Evolutionary conservation across 2,113 vertebrate genomes (phyloP).

Genomic region (Bubalus kerabau): DNA sequence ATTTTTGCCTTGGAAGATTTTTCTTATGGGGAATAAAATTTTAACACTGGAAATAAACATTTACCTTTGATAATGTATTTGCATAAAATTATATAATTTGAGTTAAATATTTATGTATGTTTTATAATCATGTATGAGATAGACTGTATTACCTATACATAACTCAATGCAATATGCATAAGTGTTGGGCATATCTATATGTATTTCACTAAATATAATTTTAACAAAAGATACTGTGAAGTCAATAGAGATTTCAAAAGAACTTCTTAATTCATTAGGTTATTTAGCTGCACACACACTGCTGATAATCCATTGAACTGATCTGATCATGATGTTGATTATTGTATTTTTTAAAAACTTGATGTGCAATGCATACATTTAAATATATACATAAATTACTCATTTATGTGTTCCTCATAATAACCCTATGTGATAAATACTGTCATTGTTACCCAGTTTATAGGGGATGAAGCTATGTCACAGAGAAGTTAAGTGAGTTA

Average conservation of each 20-base stretch:
- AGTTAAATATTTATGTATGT: neutral
- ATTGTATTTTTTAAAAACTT: neutral
- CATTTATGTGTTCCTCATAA: neutral
- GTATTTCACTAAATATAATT: neutral
- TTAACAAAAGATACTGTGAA: conserved; percentile 54
- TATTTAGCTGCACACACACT: conserved; percentile 38
- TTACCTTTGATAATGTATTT: neutral
- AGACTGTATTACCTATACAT: neutral
- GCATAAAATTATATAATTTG: neutral
- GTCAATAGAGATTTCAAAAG: conserved; percentile 56
- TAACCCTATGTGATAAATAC: neutral
- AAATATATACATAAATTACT: neutral
- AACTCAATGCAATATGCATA: neutral
- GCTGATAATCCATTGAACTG: neutral
- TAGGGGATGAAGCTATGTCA: neutral
- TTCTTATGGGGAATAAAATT: neutral
- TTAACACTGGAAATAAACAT: neutral
- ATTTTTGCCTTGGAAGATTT: neutral
- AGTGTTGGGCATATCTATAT: neutral
- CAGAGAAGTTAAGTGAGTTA: neutral
- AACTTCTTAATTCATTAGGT: conserved; percentile 56
- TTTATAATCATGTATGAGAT: neutral
- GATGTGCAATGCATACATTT: neutral
- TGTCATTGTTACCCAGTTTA: neutral
- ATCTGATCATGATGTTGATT: neutral